Evolutionary conservation across 2,797 vertebrate genomes (phyloP), one percentile per base, ranked within the genome.

Genomic region (Falco concolor): DNA sequence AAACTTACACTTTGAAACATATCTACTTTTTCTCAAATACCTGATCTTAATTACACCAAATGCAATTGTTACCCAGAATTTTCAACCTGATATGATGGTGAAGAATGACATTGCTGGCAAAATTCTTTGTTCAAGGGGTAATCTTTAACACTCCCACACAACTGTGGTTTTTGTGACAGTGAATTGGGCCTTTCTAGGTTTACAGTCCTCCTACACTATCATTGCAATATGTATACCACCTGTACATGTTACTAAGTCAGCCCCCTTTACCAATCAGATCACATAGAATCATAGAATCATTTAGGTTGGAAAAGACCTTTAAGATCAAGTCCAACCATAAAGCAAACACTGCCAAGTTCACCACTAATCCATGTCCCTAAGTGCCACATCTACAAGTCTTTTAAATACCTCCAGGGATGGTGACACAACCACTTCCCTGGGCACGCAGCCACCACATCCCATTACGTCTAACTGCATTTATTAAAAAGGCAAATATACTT

Each of bases 401-500:
- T 44, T 44, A 44, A 44, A 44, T 44, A 44, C 42, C 42, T 44
- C 42, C 18, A 44, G 42, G 17, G 42, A 44, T 44, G 42, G 42
- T 44, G 42, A 44, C 42, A 44, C 42, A 44, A 44, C 42, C 42
- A 44, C 17, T 44, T 44, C 42, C 42, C 42, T 44, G 42, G 18
- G 42, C 42, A 44, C 19, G 42, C 18, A 44, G 42, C 42, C 42
- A 44, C 16, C 42, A 44, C 9, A 73, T 89, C 47, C 21, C 23
- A 21, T 68, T 79, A 44, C 34, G 12, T 65, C 27, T 78, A 86
- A 87, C 28, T 61, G 10, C n/a, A 23, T 76, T 82, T 70, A 81
- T 88, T 86, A 77, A 82, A 90, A 84, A 60, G 36, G 44, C 57
- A 91, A 95, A 84, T 84, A 78, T 18, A 28, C 10, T 36, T 32